Percentiles rank a stretch among this genome's conserved stretches.
Conservation (phyloP, 2,113 vertebrate genomes). For the Ochotona princeps region DNA sequence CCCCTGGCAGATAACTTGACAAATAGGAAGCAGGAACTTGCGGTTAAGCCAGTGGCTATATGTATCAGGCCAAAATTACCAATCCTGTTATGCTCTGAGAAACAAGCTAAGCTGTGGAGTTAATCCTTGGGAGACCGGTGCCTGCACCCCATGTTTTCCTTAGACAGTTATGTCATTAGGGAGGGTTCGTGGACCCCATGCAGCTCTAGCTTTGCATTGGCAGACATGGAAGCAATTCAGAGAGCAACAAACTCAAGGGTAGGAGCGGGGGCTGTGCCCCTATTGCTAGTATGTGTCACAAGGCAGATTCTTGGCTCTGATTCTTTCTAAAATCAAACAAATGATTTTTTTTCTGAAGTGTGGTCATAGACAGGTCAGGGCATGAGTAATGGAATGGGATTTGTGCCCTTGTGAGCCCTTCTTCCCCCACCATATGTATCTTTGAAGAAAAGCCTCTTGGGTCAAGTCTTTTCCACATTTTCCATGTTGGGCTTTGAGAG, state of each 20-base stretch:
- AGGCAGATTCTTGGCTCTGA: not conserved
- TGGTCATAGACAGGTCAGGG: not conserved
- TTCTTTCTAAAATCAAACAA: not conserved
- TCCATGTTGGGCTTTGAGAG: not conserved
- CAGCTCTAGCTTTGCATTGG: not conserved
- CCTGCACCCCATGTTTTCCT: not conserved
- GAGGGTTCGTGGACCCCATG: not conserved
- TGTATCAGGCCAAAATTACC: no score
- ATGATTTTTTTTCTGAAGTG: not conserved
- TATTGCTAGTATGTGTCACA: fast-evolving
- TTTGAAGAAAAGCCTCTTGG: conserved; percentile 35
- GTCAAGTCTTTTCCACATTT: conserved; percentile 41
- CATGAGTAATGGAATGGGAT: not conserved
- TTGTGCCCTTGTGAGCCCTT: not conserved
- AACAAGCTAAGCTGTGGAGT: no score
- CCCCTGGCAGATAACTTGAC: no score
- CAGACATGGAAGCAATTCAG: not conserved
- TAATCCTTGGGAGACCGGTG: no score
- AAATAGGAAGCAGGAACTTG: no score
- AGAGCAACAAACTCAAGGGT: not conserved
- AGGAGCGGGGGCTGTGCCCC: not conserved
- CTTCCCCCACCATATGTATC: not conserved
- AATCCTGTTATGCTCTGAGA: no score
- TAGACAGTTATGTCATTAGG: fast-evolving
- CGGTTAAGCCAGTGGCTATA: no score